Percentiles rank a stretch among this genome's conserved stretches.
phyloP scores from a whole-genome alignment of 2,888 invertebrate genomes.

The Eumacrocentrus americanus region DNA sequence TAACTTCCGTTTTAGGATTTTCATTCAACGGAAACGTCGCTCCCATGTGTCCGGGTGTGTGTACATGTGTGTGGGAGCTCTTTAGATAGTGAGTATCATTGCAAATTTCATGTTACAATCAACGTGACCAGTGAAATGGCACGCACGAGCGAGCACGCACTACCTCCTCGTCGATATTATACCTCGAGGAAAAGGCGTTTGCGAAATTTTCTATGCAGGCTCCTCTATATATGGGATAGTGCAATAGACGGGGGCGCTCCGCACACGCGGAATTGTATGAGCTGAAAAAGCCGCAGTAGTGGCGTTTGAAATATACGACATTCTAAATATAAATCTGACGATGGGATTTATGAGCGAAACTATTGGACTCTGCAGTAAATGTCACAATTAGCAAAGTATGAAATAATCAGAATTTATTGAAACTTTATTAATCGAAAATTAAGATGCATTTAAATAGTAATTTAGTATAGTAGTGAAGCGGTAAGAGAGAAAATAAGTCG shows the following conservation, averaged over 20 bases:
- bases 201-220: not conserved
- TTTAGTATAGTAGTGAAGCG: too few relatives aligned
- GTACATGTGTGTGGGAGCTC: not conserved
- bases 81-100: not conserved
- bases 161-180: not conserved
- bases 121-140: slow-evolving; percentile 10
- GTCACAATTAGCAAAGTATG: not conserved
- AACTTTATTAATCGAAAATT: not conserved
- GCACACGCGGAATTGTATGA: too few relatives aligned
- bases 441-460: too few relatives aligned
- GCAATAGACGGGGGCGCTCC: too few relatives aligned
- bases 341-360: not conserved
- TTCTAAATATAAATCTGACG: not conserved
- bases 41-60: too few relatives aligned
- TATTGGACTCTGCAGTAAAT: not conserved
- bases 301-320: not conserved
- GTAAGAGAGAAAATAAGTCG: too few relatives aligned
- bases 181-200: not conserved
- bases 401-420: not conserved
- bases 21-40: not conserved
- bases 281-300: too few relatives aligned
- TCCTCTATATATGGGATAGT: not conserved
- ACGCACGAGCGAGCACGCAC: slow-evolving; percentile 10
- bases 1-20: not conserved
- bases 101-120: not conserved